phyloP scores from a whole-genome alignment of 2,888 invertebrate species.

The Nebria salina region DNA sequence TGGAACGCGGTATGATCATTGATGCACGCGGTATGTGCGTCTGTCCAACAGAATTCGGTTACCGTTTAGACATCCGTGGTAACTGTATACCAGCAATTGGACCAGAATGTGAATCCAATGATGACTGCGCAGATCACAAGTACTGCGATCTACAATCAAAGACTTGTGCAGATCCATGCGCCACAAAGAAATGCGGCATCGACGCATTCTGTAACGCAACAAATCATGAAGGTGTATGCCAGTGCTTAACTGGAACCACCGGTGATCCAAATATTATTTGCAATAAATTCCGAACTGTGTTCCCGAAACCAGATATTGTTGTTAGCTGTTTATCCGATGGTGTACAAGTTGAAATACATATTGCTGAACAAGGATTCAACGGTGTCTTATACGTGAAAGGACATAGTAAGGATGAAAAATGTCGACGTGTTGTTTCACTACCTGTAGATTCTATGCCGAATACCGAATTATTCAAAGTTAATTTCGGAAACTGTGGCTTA shows the following conservation, averaged over 20 bases:
- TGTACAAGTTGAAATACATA: slow-evolving; percentile 84
- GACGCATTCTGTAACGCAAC: slow-evolving; percentile 82
- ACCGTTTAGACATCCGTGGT: slow-evolving; percentile 69
- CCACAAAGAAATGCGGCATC: slow-evolving; percentile 75
- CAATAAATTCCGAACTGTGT: slow-evolving; percentile 79
- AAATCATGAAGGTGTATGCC: slow-evolving; percentile 80
- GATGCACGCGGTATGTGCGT: slow-evolving; percentile 82
- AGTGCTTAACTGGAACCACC: slow-evolving; percentile 78
- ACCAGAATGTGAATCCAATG: slow-evolving; percentile 73
- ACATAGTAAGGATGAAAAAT: slow-evolving; percentile 92
- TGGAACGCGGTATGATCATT: slow-evolving; percentile 79
- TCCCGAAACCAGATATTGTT: slow-evolving; percentile 85
- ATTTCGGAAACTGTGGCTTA: slow-evolving; percentile 90
- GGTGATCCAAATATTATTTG: slow-evolving; percentile 82
- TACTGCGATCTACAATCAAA: slow-evolving; percentile 77
- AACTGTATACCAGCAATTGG: slow-evolving; percentile 68
- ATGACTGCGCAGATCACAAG: slow-evolving; percentile 80
- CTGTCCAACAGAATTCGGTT: slow-evolving; percentile 76
- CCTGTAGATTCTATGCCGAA: slow-evolving; percentile 72
- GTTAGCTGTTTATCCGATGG: slow-evolving; percentile 93
- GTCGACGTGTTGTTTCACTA: slow-evolving; percentile 81
- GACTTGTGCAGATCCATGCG: slow-evolving; percentile 84
- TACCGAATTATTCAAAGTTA: slow-evolving; percentile 79
- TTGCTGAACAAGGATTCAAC: slow-evolving; percentile 81
- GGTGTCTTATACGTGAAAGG: slow-evolving; percentile 94